phyloP scores from a whole-genome alignment of 2,113 vertebrate genomes.

The Cryptotis parvus region DNA sequence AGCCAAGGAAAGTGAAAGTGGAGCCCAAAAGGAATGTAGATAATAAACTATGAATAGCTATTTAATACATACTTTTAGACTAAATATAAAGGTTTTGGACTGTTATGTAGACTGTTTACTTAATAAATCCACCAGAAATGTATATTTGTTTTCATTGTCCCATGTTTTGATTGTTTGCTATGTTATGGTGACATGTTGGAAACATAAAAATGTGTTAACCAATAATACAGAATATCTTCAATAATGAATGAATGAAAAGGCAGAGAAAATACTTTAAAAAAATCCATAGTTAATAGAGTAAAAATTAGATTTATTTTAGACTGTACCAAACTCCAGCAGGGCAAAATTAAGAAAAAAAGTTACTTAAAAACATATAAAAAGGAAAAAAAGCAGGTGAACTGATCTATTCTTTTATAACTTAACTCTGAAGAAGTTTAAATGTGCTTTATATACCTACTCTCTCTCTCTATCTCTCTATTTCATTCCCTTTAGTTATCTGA shows the following conservation, averaged over 20 bases:
- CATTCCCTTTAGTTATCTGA: not conserved
- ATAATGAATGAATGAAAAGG: not conserved
- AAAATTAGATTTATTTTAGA: not conserved
- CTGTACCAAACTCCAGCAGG: not conserved
- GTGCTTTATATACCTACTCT: too few species aligned
- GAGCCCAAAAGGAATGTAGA: too few species aligned
- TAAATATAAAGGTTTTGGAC: not conserved
- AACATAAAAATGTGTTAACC: not conserved
- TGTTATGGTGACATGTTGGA: not conserved
- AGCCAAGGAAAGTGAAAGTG: too few species aligned
- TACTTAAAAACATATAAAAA: not conserved
- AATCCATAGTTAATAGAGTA: not conserved
- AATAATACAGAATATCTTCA: not conserved
- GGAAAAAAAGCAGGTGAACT: not conserved
- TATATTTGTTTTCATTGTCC: not conserved
- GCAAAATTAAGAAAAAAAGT: not conserved
- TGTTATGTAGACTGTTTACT: not conserved
- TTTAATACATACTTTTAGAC: not conserved
- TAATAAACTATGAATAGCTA: not conserved
- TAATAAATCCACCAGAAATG: not conserved
- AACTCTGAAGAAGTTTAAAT: not conserved
- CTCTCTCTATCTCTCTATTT: too few species aligned
- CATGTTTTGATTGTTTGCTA: not conserved
- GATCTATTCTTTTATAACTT: not conserved
- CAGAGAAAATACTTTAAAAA: not conserved